A percentile compares a stretch with the other conserved stretches of the same genome.
Evolutionary conservation across 1,140 invertebrate genomes (phyloP).

Genomic region (Pantala flavescens): DNA sequence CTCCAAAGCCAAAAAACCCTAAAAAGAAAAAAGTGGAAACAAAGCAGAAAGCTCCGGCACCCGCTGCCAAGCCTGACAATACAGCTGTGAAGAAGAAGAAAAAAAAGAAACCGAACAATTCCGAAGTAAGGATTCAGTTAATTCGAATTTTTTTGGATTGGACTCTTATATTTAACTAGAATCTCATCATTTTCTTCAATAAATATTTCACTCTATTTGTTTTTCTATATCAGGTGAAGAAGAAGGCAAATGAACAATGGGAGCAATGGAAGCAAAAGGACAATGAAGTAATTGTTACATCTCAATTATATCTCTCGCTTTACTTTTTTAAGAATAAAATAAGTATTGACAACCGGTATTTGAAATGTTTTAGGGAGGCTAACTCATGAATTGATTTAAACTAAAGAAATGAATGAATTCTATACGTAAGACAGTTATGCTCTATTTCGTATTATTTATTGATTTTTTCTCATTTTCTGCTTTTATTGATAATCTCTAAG

Average conservation of each 20-base stretch:
- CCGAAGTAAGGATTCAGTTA: background rate
- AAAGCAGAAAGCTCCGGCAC: conserved; percentile 16
- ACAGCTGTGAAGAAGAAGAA: conserved; percentile 25
- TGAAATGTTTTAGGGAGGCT: too few relatives aligned
- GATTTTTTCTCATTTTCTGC: too few relatives aligned
- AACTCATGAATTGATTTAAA: too few relatives aligned
- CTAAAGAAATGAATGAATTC: too few relatives aligned
- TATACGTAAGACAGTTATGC: too few relatives aligned
- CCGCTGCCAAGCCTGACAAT: conserved; percentile 14
- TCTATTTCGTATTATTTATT: too few relatives aligned
- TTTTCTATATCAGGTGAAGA: conserved; percentile 27
- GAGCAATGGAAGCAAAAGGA: conserved; percentile 50
- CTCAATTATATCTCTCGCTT: background rate
- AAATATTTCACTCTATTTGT: background rate
- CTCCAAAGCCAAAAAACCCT: conserved; percentile 24
- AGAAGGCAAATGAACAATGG: conserved; percentile 39
- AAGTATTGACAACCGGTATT: background rate
- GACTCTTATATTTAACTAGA: too few relatives aligned
- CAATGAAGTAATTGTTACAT: conserved; percentile 30
- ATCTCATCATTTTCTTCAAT: too few relatives aligned
- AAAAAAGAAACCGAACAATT: conserved; percentile 21
- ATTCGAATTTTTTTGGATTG: too few relatives aligned
- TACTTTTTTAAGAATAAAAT: too few relatives aligned
- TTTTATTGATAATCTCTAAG: too few relatives aligned
- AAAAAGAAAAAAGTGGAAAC: conserved; percentile 20